Evolutionary conservation across 2,797 vertebrate species (phyloP), one percentile per base, ranked within the genome.

Genomic region (Enteromius viviparus): DNA sequence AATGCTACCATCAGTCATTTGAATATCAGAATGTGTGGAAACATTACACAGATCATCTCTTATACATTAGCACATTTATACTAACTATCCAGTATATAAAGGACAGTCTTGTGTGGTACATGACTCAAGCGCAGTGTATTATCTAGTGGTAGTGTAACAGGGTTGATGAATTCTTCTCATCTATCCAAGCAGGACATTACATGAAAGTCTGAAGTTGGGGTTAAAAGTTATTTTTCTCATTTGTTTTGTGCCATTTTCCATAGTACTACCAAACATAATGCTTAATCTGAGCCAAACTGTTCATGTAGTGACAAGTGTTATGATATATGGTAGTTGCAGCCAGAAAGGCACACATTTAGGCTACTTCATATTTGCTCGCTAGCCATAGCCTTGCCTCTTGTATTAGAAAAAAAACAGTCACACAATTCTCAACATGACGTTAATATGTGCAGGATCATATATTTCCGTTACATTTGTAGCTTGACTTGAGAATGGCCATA

Each of bases 201-300:
- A 62, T 80, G 19, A 37, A 23, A 29, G n/a, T 45, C 37, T 42
- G 34, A 32, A 49, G 45, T 49, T 40, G 23, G n/a, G n/a, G 47
- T 34, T 37, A 34, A 65, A 64, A 17, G 8, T 32, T 75, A n/a
- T 12, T 15, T 47, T 45, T 72, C 7, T 71, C 10, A 37, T 47
- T 14, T 78, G 29, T 49, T 34, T 26, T 0, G 10, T 76, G 17
- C 9, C n/a, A 68, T 55, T 81, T n/a, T 62, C 7, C 21, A 29
- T 26, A 47, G 60, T 40, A 15, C 80, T 47, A 51, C 60, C 62
- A 76, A n/a, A 55, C 23, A 32, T 32, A 45, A 76, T 60, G 81
- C 75, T 62, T 70, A n/a, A 83, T 62, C 81, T 77, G 81, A 83
- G 81, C 81, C 74, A 76, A 77, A 47, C 34, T 77, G 26, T 58